Percentiles rank a stretch among this genome's conserved stretches.
Evolutionary conservation across 2,797 vertebrate genomes (phyloP).

Genomic region (Characodon lateralis): DNA sequence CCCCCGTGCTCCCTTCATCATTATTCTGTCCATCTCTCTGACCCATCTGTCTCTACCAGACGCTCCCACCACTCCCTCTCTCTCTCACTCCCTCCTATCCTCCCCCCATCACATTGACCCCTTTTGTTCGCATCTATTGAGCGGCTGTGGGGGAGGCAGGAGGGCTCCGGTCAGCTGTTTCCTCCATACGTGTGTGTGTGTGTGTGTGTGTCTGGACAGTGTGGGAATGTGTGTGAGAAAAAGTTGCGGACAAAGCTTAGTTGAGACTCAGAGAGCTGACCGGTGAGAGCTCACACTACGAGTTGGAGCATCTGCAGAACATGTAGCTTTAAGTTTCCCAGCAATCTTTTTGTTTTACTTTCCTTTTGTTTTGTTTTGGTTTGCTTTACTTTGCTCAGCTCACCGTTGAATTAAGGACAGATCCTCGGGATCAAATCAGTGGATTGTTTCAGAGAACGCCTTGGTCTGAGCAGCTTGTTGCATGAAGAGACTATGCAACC

Average conservation of each 20-base stretch:
- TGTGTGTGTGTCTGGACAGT: conserved; percentile 47
- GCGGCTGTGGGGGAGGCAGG: conserved; percentile 9
- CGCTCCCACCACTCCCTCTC: conserved; percentile 47
- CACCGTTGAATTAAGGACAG: neutral
- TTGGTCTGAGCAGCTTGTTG: neutral
- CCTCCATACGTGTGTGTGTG: conserved; percentile 33
- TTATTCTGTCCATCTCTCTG: conserved; percentile 60
- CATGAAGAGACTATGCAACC: conserved; percentile 65
- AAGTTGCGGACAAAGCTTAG: conserved; percentile 59
- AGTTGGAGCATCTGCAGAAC: conserved; percentile 23
- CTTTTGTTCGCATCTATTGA: conserved; percentile 65
- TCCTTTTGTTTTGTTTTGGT: conserved; percentile 9
- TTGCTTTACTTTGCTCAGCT: neutral
- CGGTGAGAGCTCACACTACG: conserved; percentile 45
- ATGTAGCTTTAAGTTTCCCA: conserved; percentile 31
- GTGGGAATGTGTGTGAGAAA: conserved; percentile 72
- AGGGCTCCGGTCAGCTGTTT: conserved; percentile 72
- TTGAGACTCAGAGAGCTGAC: conserved; percentile 45
- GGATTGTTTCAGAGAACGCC: conserved; percentile 16
- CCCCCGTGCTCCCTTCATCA: conserved; percentile 37
- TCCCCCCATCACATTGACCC: conserved; percentile 55
- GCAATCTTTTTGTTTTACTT: conserved; percentile 17
- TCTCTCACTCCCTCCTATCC: conserved; percentile 25
- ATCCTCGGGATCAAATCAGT: neutral
- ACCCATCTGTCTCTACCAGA: conserved; percentile 75